phyloP scores from a whole-genome alignment of 2,888 invertebrate species.

The Thereva nobilitata region DNA sequence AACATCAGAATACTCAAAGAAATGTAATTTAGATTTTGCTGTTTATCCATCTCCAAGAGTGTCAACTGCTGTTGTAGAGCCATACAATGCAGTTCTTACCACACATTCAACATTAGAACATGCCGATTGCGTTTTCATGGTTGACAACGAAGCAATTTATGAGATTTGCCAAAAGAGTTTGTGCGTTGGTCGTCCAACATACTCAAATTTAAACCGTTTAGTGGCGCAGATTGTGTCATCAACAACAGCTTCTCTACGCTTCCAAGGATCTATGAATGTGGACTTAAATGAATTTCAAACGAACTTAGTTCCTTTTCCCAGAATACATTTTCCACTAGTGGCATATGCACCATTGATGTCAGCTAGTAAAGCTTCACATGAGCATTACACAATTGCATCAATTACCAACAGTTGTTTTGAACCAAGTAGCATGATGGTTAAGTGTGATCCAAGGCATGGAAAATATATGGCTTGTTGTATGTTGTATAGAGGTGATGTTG shows the following conservation, averaged over 20 bases:
- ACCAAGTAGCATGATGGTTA: conserved; percentile 87
- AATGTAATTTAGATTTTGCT: conserved; percentile 86
- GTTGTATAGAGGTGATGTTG: conserved; percentile 81
- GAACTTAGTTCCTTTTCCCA: conserved; percentile 55
- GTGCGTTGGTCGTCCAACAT: conserved; percentile 81
- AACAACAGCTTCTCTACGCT: conserved; percentile 84
- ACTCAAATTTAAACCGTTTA: conserved; percentile 81
- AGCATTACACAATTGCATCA: conserved; percentile 62
- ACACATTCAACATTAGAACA: conserved; percentile 87
- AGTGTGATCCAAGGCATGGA: conserved; percentile 80
- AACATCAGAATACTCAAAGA: conserved; percentile 82
- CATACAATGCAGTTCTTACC: conserved; percentile 89
- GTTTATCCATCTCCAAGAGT: conserved; percentile 90
- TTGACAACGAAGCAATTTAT: conserved; percentile 95
- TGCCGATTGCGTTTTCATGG: conserved; percentile 92
- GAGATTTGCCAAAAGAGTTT: conserved; percentile 87
- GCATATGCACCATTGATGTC: conserved; percentile 47
- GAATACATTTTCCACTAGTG: conserved; percentile 52
- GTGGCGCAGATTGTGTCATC: conserved; percentile 85
- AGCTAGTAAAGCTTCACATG: conserved; percentile 12
- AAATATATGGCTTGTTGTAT: conserved; percentile 67
- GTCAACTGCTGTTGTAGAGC: conserved; percentile 92
- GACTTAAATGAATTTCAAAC: conserved; percentile 88
- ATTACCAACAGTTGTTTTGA: conserved; percentile 89
- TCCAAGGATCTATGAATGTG: conserved; percentile 87